Evolutionary conservation across 2,888 invertebrate genomes (phyloP).

Genomic region (Lochmaea crataegi): DNA sequence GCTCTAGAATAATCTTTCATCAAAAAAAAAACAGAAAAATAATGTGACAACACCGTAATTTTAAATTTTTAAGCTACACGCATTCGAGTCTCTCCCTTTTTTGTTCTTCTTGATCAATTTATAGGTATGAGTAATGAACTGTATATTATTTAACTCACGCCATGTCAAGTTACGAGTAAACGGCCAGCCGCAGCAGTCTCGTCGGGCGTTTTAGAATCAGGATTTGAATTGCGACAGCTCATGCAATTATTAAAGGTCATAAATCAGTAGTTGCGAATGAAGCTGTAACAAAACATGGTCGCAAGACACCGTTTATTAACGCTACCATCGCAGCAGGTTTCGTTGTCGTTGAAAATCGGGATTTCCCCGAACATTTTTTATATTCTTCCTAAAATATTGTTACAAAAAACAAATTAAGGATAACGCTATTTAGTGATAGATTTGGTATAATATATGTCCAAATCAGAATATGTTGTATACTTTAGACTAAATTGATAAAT

Average conservation of each 20-base stretch:
- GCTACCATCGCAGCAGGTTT: neutral
- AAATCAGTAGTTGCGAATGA: constrained; percentile 61
- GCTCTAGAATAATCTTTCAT: no score
- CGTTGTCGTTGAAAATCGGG: no score
- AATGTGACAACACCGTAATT: no score
- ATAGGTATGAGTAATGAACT: constrained; percentile 55
- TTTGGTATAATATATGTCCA: no score
- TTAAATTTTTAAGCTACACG: no score
- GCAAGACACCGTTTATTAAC: constrained; percentile 10
- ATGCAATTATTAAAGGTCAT: constrained; percentile 60
- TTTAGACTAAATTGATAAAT: no score
- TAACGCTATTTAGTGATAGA: no score
- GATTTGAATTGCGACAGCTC: constrained; percentile 60
- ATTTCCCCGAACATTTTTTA: no score
- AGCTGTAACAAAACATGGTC: constrained; percentile 58
- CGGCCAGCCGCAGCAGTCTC: constrained; percentile 36
- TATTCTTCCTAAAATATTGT: neutral
- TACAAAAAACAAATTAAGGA: neutral
- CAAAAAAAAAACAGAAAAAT: no score
- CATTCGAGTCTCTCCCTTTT: constrained; percentile 1
- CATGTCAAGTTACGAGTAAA: constrained; percentile 54
- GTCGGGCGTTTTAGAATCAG: constrained; percentile 53
- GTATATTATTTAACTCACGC: constrained; percentile 58
- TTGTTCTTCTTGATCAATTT: constrained; percentile 49
- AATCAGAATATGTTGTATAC: no score